Evolutionary conservation across 2,113 vertebrate genomes (phyloP).

Genomic region (Felis catus): F.catus_Fca126_mat1.0 CM031415.1:201745501-201746000

Average conservation of each 20-base stretch:
- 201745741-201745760: neutral
- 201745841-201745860: neutral
- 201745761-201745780: no score
- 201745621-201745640: rapidly evolving
- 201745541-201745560: rapidly evolving
- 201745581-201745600: neutral
- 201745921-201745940: rapidly evolving
- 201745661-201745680: neutral
- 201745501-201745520: no score
- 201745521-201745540: neutral
- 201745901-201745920: neutral
- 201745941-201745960: no score
- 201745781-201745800: neutral
- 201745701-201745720: no score
- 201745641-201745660: neutral
- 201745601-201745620: rapidly evolving
- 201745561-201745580: neutral
- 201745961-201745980: neutral
- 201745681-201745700: neutral
- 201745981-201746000: no score
- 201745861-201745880: neutral
- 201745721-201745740: no score
- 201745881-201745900: neutral
- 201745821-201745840: neutral
- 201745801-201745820: neutral